Percentiles rank a stretch among this genome's conserved stretches.
Evolutionary conservation across 2,888 invertebrate species (phyloP).

Genomic region (Calameuta filiformis): DNA sequence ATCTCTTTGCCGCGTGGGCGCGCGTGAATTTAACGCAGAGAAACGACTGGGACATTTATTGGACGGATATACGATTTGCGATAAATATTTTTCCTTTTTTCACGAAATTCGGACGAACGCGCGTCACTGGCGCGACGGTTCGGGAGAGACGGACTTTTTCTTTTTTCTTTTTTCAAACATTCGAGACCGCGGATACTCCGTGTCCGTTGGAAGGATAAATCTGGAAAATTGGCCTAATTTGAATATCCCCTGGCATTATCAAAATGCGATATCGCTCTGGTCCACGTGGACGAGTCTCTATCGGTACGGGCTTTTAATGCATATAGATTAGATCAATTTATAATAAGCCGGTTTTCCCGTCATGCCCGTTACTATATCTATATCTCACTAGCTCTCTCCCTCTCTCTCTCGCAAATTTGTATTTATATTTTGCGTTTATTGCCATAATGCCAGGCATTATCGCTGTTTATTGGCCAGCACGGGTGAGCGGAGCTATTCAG

Average conservation of each 20-base stretch:
- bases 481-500: slow-evolving; percentile 16
- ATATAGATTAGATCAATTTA: slow-evolving; percentile 65
- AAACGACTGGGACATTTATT: too few species aligned
- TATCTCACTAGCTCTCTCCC: slow-evolving; percentile 24
- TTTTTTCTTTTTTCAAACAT: background rate
- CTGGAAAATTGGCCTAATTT: slow-evolving; percentile 59
- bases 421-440: slow-evolving; percentile 61
- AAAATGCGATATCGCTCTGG: slow-evolving; percentile 59
- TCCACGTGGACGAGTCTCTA: slow-evolving; percentile 44
- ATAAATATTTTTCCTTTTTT: too few species aligned
- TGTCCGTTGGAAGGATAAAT: slow-evolving; percentile 1
- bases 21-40: background rate
- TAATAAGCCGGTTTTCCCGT: slow-evolving; percentile 59
- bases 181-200: background rate
- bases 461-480: slow-evolving; percentile 55
- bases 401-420: slow-evolving; percentile 38
- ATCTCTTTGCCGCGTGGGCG: background rate
- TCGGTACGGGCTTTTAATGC: slow-evolving; percentile 60
- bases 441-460: slow-evolving; percentile 56
- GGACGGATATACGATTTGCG: too few species aligned
- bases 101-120: too few species aligned
- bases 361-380: slow-evolving; percentile 19
- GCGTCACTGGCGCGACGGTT: too few species aligned
- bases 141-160: background rate
- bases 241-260: slow-evolving; percentile 60